Conservation (phyloP, 2,888 invertebrate genomes). For the Philereme transversata region DNA sequence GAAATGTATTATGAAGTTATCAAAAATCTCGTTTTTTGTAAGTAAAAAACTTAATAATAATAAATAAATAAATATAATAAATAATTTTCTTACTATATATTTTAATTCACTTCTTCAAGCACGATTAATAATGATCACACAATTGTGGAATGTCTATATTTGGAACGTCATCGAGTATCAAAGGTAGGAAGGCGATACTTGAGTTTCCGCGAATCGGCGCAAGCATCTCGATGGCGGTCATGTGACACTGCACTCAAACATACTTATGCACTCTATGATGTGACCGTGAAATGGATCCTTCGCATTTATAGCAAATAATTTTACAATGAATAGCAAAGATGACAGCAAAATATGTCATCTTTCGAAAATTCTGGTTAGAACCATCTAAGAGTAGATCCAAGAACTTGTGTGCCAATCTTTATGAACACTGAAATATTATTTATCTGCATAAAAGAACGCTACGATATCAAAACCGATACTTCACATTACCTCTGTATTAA, state of each 20-base stretch:
- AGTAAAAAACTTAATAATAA: too few species aligned
- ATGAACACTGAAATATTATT: too few species aligned
- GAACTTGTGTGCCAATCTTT: too few species aligned
- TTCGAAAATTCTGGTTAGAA: neutral
- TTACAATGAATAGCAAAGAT: neutral
- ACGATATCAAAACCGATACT: too few species aligned
- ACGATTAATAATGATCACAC: conserved; percentile 6
- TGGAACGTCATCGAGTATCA: conserved; percentile 32
- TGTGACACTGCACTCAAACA: conserved; percentile 35
- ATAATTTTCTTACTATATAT: too few species aligned
- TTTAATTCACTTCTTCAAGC: too few species aligned
- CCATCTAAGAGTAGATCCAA: neutral
- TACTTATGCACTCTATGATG: conserved; percentile 16
- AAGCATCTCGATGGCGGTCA: conserved; percentile 45
- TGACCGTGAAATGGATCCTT: conserved; percentile 14
- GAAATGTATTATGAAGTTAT: too few species aligned
- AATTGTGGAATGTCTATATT: conserved; percentile 35
- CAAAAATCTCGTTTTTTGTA: too few species aligned
- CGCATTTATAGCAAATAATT: conserved; percentile 7
- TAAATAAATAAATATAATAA: too few species aligned
- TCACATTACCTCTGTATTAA: too few species aligned
- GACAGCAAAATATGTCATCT: neutral
- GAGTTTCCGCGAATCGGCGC: conserved; percentile 57
- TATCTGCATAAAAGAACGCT: too few species aligned
- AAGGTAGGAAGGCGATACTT: conserved; percentile 56